A percentile compares a stretch with the other conserved stretches of the same genome.
Evolutionary conservation across 2,113 vertebrate species (phyloP).

Genomic region (Caretta caretta): DNA sequence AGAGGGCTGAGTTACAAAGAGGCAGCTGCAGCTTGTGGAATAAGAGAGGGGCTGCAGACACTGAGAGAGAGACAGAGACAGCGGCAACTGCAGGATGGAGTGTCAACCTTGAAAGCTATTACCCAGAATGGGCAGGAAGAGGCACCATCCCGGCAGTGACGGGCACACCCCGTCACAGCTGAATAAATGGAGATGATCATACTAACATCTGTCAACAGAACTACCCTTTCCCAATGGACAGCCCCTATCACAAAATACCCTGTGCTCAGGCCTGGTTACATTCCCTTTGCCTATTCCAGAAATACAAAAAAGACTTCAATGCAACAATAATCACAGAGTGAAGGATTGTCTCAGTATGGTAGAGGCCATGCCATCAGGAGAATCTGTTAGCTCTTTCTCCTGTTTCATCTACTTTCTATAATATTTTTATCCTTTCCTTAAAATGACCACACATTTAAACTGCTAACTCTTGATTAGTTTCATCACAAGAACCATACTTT

Average conservation of each 20-base stretch:
- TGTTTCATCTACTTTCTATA: background rate
- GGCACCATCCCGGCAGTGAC: no score
- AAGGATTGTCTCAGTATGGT: background rate
- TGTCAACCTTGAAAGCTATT: no score
- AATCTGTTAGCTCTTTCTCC: background rate
- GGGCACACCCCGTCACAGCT: no score
- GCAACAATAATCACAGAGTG: background rate
- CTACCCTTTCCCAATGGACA: background rate
- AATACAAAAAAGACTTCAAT: background rate
- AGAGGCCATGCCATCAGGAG: background rate
- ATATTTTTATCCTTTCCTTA: background rate
- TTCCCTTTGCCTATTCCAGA: background rate
- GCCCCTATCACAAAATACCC: background rate
- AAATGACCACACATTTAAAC: slow-evolving; percentile 4
- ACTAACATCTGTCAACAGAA: background rate
- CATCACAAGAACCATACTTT: background rate
- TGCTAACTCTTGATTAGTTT: background rate
- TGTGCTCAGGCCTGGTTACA: background rate
- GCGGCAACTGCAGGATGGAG: no score
- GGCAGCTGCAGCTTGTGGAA: no score
- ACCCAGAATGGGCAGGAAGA: no score
- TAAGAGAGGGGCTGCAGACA: no score
- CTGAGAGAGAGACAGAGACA: no score
- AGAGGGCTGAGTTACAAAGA: no score
- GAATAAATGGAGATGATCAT: background rate